phyloP scores from a whole-genome alignment of 2,888 invertebrate species.

The Andrena trimmerana region DNA sequence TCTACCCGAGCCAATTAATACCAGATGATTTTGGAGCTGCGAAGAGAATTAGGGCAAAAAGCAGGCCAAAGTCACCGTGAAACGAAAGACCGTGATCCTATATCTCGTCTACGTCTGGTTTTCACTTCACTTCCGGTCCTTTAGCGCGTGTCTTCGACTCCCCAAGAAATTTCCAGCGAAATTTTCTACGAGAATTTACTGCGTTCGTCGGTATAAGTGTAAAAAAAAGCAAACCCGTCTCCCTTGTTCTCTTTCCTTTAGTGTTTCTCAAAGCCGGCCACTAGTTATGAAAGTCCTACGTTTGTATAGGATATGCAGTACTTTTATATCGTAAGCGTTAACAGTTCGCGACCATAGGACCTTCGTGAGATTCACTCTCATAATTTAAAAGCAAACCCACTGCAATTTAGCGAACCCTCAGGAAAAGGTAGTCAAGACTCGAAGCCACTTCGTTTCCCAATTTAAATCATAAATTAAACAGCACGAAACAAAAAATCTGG shows the following conservation, averaged over 20 bases:
- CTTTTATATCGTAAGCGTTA: conserved; percentile 77
- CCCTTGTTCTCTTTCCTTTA: neutral
- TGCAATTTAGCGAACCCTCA: neutral
- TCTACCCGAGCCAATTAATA: neutral
- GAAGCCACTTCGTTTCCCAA: neutral
- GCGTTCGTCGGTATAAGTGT: conserved; percentile 41
- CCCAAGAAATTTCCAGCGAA: conserved; percentile 18
- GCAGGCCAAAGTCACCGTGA: conserved; percentile 20
- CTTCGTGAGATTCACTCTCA: conserved; percentile 58
- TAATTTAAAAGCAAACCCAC: neutral
- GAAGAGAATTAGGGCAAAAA: conserved; percentile 60
- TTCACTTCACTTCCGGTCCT: neutral
- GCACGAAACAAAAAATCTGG: conserved; percentile 5
- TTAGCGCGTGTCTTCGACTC: conserved; percentile 3
- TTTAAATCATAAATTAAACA: neutral
- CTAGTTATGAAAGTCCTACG: conserved; percentile 74
- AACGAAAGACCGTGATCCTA: conserved; percentile 17
- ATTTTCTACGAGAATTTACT: conserved; percentile 41
- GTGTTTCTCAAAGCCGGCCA: conserved; percentile 43
- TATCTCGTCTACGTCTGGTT: conserved; percentile 20
- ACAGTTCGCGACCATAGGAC: conserved; percentile 69
- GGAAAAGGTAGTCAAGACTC: neutral
- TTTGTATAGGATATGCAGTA: conserved; percentile 79
- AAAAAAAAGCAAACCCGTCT: conserved; percentile 60
- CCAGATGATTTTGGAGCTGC: neutral